phyloP scores from a whole-genome alignment of 2,888 invertebrate genomes.

The Pandemis corylana region DNA sequence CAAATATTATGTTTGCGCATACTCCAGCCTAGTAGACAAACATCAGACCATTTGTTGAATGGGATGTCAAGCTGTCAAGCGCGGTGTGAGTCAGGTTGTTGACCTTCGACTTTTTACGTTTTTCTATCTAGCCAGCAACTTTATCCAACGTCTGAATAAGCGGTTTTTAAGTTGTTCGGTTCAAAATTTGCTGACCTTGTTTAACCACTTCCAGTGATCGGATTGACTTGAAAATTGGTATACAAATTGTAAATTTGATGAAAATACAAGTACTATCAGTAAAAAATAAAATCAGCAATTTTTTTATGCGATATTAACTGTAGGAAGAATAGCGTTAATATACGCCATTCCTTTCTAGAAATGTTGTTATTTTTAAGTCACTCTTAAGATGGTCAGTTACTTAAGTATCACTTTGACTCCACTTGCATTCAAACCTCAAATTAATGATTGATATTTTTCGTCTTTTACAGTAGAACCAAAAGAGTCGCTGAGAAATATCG shows the following conservation, averaged over 20 bases:
- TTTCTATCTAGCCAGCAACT: background rate
- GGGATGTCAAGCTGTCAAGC: conserved; percentile 5
- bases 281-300: too few species aligned
- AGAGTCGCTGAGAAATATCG: background rate
- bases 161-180: background rate
- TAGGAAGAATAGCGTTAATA: too few species aligned
- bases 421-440: background rate
- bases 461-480: background rate
- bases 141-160: background rate
- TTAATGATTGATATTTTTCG: background rate
- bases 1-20: conserved; percentile 7
- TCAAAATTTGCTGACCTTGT: too few species aligned
- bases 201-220: too few species aligned
- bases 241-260: too few species aligned
- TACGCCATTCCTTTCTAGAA: too few species aligned
- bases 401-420: background rate
- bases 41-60: conserved; percentile 13
- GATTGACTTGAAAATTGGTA: too few species aligned
- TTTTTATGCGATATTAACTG: too few species aligned
- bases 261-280: too few species aligned
- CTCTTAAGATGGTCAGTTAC: background rate
- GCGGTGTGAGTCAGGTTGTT: conserved; percentile 7
- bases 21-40: conserved; percentile 12
- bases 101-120: conserved; percentile 14
- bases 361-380: too few species aligned